Evolutionary conservation across 2,113 vertebrate genomes (phyloP).

Genomic region (Psilopogon haemacephalus): DNA sequence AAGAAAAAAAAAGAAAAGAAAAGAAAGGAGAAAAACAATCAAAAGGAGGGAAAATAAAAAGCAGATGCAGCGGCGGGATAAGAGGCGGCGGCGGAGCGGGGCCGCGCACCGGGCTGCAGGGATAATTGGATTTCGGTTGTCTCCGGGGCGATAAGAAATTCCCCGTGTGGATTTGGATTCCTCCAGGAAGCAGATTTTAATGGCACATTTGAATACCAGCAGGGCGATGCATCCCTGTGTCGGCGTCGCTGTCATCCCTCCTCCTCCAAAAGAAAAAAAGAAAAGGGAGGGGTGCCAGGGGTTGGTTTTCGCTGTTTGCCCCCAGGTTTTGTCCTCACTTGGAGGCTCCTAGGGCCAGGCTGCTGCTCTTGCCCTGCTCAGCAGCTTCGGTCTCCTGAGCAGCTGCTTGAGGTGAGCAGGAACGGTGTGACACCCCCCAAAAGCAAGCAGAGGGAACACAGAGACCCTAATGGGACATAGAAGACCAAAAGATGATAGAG

Average conservation of each 20-base stretch:
- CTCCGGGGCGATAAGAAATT: background rate
- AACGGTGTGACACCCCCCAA: fast-evolving
- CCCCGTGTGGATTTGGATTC: background rate
- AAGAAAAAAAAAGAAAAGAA: background rate
- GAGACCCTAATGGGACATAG: too few relatives aligned
- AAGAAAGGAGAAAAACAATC: background rate
- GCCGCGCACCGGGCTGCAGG: background rate
- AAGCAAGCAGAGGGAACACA: background rate
- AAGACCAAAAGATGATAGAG: too few relatives aligned
- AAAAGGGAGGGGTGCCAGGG: too few relatives aligned
- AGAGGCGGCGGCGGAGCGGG: background rate
- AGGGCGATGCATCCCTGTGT: background rate
- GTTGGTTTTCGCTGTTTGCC: fast-evolving
- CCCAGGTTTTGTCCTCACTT: fast-evolving
- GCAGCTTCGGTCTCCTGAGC: fast-evolving
- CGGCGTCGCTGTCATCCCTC: fast-evolving
- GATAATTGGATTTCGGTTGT: slow-evolving; percentile 48
- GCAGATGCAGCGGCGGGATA: slow-evolving; percentile 64
- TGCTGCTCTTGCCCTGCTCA: fast-evolving
- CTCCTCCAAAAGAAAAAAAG: fast-evolving
- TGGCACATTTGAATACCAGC: background rate
- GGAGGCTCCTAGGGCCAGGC: background rate
- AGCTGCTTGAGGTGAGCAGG: fast-evolving
- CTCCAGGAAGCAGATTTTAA: background rate
- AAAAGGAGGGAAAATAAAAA: slow-evolving; percentile 43